Evolutionary conservation across 2,113 vertebrate species (phyloP).

Genomic region (Ellobius talpinus): DNA sequence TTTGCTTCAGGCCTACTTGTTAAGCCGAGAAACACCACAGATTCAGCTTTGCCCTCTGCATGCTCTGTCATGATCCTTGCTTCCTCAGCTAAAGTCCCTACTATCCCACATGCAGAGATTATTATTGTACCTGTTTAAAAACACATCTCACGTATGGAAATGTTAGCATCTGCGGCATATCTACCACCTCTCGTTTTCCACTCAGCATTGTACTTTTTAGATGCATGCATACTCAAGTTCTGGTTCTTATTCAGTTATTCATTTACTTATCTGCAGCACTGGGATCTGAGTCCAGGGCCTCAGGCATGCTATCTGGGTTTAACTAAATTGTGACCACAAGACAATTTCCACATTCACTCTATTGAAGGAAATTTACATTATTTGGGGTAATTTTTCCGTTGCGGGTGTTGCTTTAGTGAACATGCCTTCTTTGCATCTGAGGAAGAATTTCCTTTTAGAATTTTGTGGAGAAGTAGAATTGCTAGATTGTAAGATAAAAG

Average conservation of each 20-base stretch:
- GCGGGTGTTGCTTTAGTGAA: not conserved
- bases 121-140: not conserved
- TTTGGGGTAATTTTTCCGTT: constrained; percentile 35
- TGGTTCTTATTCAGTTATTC: constrained; percentile 19
- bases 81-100: constrained; percentile 11
- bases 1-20: constrained; percentile 26
- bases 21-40: not conserved
- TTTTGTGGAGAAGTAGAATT: not conserved
- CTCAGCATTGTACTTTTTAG: not conserved
- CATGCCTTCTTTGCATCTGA: constrained; percentile 20
- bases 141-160: constrained; percentile 7
- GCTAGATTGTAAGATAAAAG: not conserved
- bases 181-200: not conserved
- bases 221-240: not conserved
- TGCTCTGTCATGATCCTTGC: not conserved
- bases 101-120: constrained; percentile 1
- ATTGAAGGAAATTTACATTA: constrained; percentile 16
- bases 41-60: not conserved
- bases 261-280: not conserved
- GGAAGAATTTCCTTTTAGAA: not conserved
- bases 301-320: not conserved
- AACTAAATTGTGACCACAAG: constrained; percentile 39
- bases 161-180: not conserved
- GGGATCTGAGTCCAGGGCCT: not conserved
- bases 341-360: constrained; percentile 52